Conservation (phyloP, 2,797 vertebrate genomes). For the Gila robusta region DNA sequence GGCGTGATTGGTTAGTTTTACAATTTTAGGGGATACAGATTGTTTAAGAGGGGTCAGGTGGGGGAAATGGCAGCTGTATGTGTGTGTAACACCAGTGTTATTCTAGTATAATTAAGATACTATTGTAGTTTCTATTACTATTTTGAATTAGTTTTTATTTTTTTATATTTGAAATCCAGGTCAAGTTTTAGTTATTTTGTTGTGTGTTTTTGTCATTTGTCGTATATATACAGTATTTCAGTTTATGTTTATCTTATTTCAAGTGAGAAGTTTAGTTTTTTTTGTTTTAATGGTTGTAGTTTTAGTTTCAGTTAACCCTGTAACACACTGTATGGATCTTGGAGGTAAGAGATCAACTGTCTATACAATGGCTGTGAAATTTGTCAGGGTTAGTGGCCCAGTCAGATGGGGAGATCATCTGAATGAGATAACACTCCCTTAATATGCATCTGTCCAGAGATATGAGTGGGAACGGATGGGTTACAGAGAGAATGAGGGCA, state of each 20-base stretch:
- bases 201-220: no score
- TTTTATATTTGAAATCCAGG: neutral
- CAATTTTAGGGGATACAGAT: conserved; percentile 14
- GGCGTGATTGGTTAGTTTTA: conserved; percentile 30
- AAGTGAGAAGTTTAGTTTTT: no score
- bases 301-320: neutral
- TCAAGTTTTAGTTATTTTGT: neutral
- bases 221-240: no score
- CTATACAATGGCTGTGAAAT: neutral
- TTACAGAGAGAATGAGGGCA: conserved; percentile 20
- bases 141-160: neutral
- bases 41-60: neutral
- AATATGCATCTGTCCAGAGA: conserved; percentile 32
- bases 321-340: neutral
- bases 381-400: neutral
- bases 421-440: conserved; percentile 13
- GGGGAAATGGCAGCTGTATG: neutral
- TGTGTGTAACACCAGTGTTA: neutral
- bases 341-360: neutral
- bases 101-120: no score
- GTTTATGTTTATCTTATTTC: no score
- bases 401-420: neutral
- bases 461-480: neutral
- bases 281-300: neutral
- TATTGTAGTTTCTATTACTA: neutral